phyloP scores from a whole-genome alignment of 2,888 invertebrate genomes.

The Luffia ferchaultella region DNA sequence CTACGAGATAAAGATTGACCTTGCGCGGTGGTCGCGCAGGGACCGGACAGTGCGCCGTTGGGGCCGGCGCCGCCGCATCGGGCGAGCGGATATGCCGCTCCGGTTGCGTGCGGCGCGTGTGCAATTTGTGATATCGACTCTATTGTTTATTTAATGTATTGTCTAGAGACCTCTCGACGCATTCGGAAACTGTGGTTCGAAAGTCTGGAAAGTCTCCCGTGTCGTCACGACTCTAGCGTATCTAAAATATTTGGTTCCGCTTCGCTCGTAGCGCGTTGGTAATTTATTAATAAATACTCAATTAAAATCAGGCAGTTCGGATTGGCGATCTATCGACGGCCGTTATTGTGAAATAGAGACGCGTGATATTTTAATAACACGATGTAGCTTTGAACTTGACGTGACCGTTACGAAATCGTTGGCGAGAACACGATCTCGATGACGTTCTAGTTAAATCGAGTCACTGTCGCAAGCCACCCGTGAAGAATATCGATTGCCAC shows the following conservation, averaged over 20 bases:
- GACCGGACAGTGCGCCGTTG: neutral
- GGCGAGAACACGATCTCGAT: neutral
- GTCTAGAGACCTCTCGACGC: conserved; percentile 33
- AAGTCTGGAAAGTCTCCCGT: conserved; percentile 15
- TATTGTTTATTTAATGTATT: conserved; percentile 40
- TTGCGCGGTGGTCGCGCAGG: conserved; percentile 20
- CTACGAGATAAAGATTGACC: conserved; percentile 61
- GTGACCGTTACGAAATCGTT: neutral
- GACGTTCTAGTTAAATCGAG: neutral
- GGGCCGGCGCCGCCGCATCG: conserved; percentile 1
- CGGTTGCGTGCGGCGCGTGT: conserved; percentile 32
- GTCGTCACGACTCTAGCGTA: too few species aligned
- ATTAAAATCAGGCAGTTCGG: too few species aligned
- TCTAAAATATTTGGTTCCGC: too few species aligned
- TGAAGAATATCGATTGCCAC: neutral
- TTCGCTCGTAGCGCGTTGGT: too few species aligned
- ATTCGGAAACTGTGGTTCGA: conserved; percentile 18
- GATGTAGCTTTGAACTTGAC: too few species aligned
- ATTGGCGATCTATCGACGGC: too few species aligned
- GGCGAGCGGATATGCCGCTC: too few species aligned
- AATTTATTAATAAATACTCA: too few species aligned
- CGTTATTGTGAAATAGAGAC: too few species aligned
- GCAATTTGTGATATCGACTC: conserved; percentile 58
- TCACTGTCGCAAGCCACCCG: neutral
- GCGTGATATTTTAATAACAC: too few species aligned